These are phyloP conservation scores for Drosophila subpulchrella DNA, from an alignment of 1,140 invertebrate species.

Conservation along the genomic window DNA sequence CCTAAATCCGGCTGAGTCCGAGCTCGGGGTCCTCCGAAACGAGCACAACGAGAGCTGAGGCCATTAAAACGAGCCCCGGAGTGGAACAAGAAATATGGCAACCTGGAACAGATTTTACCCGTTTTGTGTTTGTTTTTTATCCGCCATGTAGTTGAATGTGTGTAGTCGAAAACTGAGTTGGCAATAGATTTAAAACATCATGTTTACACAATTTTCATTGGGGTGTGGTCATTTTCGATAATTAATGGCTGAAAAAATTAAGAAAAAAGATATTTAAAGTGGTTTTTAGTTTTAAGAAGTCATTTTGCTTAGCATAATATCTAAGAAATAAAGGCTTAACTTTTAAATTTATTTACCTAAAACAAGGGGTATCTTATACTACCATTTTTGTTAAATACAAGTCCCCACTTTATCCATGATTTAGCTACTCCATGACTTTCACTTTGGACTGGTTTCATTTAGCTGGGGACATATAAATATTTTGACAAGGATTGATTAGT, in stretches of 20 bases:
- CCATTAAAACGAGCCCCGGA: constrained; percentile 73
- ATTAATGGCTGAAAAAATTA: neutral
- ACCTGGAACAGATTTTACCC: constrained; percentile 20
- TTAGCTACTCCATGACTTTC: constrained; percentile 58
- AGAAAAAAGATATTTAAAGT: neutral
- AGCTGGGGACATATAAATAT: constrained; percentile 43
- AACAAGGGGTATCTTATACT: neutral
- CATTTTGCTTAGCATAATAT: no score
- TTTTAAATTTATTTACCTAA: no score
- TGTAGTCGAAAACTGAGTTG: neutral
- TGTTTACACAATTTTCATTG: neutral
- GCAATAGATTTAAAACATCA: neutral
- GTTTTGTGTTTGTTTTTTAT: constrained; percentile 15
- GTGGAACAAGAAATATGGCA: constrained; percentile 34
- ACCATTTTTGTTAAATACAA: neutral
- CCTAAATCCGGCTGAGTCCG: constrained; percentile 35
- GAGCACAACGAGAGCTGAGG: constrained; percentile 49
- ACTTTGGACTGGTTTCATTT: constrained; percentile 47
- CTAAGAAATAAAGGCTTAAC: no score
- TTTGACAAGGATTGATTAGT: constrained; percentile 54
- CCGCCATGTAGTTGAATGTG: neutral
- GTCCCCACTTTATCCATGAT: neutral
- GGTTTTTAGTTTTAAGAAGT: no score
- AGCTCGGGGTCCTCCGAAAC: constrained; percentile 41
- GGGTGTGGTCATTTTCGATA: neutral